Evolutionary conservation across 2,888 invertebrate genomes (phyloP), one percentile per base, ranked within the genome.

Genomic region (Anorthoa munda): DNA sequence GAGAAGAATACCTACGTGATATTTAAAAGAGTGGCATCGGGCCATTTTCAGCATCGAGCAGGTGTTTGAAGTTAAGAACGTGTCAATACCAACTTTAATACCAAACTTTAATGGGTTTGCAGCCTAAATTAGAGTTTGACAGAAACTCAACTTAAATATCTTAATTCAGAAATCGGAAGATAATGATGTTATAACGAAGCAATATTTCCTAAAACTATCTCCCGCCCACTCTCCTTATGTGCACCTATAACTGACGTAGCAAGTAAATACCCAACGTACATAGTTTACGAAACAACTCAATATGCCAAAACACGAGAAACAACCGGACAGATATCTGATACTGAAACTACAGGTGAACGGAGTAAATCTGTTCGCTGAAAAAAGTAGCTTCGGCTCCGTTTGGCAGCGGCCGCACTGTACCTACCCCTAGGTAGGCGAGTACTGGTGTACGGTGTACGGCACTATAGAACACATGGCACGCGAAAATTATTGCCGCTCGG

Each of bases 401-500:
- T 85, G 87, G 87, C 88, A 87, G 75, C 76, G 83, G 85, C 79
- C 84, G 74, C 82, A 66, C 72, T 81, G 85, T 76, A 82, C 75
- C 78, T 73, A 78, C 72, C 39, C 39, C 9, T 7, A 71, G 75
- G 72, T 74, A 76, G 73, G 79, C 72, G 88, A 84, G 89, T 60
- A 45, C 59, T 45, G 39, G 39, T 39, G 39, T 39, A 60, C 45
- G 59, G 45, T 39, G 39, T 15, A 60, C 39, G n/a, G 59, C 90
- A 90, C 92, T 91, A 90, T 89, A 92, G 89, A 91, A 93, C 94
- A 92, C 93, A 94, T 92, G 94, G 93, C 94, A 92, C 92, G 90
- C 91, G 94, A 94, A 95, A 96, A 95, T 96, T 96, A 96, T 96
- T 94, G 94, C 95, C 94, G 89, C 84, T 87, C 93, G 94, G 95